Conservation (phyloP, 2,797 vertebrate genomes). For the Furcifer pardalis region DNA sequence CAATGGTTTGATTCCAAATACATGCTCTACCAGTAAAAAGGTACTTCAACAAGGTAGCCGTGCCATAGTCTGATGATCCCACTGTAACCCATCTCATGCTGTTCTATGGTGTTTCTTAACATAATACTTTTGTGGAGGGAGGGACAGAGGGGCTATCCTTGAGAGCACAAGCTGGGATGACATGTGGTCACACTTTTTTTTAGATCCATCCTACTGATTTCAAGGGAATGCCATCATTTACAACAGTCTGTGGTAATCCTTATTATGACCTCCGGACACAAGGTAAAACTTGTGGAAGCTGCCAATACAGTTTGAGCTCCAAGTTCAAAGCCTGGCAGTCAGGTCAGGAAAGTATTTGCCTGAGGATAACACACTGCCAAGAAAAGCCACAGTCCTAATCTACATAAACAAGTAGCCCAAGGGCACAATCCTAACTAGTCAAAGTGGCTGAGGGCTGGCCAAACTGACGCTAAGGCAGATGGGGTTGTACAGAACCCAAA, state of each 20-base stretch:
- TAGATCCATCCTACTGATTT: background rate
- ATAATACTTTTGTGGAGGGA: background rate
- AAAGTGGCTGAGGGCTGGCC: no score
- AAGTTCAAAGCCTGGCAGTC: background rate
- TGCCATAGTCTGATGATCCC: no score
- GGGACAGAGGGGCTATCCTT: background rate
- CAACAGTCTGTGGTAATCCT: background rate
- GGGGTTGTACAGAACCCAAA: no score
- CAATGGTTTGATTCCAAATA: background rate
- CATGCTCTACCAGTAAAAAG: background rate
- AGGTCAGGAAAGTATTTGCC: no score
- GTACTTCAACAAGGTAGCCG: background rate
- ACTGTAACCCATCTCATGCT: background rate
- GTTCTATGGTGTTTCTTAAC: background rate
- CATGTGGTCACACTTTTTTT: background rate
- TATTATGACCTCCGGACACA: background rate
- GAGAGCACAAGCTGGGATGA: background rate
- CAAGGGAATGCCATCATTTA: background rate
- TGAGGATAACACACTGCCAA: no score
- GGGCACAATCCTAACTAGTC: no score
- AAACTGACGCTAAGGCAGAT: no score
- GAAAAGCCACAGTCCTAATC: background rate
- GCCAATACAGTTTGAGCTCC: background rate
- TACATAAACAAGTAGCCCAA: background rate
- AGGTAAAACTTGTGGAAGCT: background rate